These are phyloP conservation scores for Pocillopora grandis DNA, from an alignment of 92 coral and sea anemone species.

Conservation along the genomic window DNA sequence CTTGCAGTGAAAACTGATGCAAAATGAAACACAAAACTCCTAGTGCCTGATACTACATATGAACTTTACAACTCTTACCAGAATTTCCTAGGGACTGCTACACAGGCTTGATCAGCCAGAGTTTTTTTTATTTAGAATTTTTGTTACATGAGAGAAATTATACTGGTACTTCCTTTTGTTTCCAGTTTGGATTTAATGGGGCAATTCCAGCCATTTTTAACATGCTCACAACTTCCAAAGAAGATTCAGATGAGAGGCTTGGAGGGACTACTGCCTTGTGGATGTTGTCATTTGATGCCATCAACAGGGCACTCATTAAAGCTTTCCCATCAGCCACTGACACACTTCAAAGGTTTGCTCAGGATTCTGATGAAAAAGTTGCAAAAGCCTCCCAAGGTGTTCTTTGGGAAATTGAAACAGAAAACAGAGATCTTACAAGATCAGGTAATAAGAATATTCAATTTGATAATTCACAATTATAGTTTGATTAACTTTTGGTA, in stretches of 20 bases:
- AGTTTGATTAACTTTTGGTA: too few relatives aligned
- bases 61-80: too few relatives aligned
- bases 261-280: slow-evolving; percentile 49
- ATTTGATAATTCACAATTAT: too few relatives aligned
- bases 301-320: slow-evolving; percentile 40
- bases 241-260: slow-evolving; percentile 32
- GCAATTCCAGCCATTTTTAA: slow-evolving; percentile 44
- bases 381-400: slow-evolving; percentile 47
- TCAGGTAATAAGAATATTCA: background rate
- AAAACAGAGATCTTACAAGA: slow-evolving; percentile 23
- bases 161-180: background rate
- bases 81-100: too few relatives aligned
- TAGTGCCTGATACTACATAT: too few relatives aligned
- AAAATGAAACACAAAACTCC: too few relatives aligned
- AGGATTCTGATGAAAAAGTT: slow-evolving; percentile 35
- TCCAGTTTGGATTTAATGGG: slow-evolving; percentile 53
- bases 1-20: too few relatives aligned
- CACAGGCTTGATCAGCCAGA: too few relatives aligned
- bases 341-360: slow-evolving; percentile 31
- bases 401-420: slow-evolving; percentile 54
- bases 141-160: too few relatives aligned
- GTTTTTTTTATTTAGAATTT: too few relatives aligned
- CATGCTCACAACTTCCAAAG: slow-evolving; percentile 41
- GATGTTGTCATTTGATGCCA: slow-evolving; percentile 58
- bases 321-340: slow-evolving; percentile 41